Conservation (phyloP, 92 coral and sea anemone species). For the Bergia sp. region DNA sequence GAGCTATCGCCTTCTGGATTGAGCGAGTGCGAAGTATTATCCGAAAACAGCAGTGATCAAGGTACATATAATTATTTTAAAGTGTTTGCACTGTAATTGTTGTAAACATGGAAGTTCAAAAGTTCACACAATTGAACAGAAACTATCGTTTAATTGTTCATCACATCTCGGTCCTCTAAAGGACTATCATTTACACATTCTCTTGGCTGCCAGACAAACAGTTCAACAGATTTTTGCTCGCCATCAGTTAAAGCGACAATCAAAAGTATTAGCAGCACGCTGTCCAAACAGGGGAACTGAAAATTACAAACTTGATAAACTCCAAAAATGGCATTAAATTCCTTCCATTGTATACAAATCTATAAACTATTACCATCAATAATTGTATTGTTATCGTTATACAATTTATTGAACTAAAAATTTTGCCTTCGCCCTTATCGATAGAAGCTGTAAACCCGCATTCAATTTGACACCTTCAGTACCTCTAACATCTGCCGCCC, state of each 20-base stretch:
- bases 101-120: slow-evolving; percentile 34
- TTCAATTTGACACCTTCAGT: slow-evolving; percentile 25
- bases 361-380: background rate
- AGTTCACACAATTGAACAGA: slow-evolving; percentile 12
- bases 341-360: background rate
- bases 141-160: slow-evolving; percentile 10
- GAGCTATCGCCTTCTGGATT: slow-evolving; percentile 37
- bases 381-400: background rate
- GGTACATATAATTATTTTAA: slow-evolving; percentile 8
- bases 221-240: background rate
- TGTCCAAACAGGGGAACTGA: background rate
- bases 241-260: background rate
- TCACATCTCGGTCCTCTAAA: background rate
- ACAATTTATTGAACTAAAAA: background rate
- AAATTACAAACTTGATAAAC: background rate
- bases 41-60: slow-evolving; percentile 48
- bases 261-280: background rate
- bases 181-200: background rate
- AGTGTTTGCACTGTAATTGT: slow-evolving; percentile 30
- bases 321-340: background rate
- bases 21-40: slow-evolving; percentile 32
- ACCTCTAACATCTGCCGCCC: slow-evolving; percentile 25
- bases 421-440: background rate
- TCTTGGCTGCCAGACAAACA: background rate
- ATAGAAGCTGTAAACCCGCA: slow-evolving; percentile 20